These are phyloP conservation scores for Drosophila paracracens DNA, from an alignment of 2,888 invertebrate genomes.

Conservation along the genomic window DNA sequence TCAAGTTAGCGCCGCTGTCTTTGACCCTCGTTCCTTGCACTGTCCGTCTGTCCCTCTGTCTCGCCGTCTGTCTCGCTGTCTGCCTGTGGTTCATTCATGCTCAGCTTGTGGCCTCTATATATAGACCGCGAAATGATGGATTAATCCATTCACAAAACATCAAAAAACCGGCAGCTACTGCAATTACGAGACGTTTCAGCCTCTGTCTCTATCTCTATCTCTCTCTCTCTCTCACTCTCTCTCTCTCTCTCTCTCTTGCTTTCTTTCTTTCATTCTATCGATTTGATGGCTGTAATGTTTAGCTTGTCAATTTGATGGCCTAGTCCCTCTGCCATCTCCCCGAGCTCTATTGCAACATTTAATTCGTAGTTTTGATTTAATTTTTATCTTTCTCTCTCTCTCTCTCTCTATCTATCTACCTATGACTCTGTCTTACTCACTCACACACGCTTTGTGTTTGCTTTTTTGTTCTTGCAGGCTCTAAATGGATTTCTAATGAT, in stretches of 20 bases:
- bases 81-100: constrained; percentile 52
- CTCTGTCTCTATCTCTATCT: constrained; percentile 14
- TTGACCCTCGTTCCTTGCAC: constrained; percentile 22
- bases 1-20: constrained; percentile 69
- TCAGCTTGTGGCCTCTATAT: constrained; percentile 21
- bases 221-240: constrained; percentile 1
- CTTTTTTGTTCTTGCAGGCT: constrained; percentile 89
- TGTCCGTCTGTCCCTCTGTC: neutral
- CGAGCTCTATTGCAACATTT: constrained; percentile 50
- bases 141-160: constrained; percentile 74
- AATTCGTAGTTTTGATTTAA: constrained; percentile 77
- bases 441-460: constrained; percentile 22
- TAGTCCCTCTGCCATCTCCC: constrained; percentile 5
- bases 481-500: constrained; percentile 99
- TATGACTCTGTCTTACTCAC: neutral
- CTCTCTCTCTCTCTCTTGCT: constrained; percentile 1
- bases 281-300: constrained; percentile 47
- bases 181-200: constrained; percentile 56
- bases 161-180: constrained; percentile 64
- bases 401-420: neutral
- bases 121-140: constrained; percentile 71
- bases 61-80: neutral
- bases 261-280: constrained; percentile 27
- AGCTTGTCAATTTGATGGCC: constrained; percentile 50
- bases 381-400: constrained; percentile 42